Evolutionary conservation across 2,888 invertebrate genomes (phyloP), one percentile per base, ranked within the genome.

Genomic region (Zaprionus lineosus): DNA sequence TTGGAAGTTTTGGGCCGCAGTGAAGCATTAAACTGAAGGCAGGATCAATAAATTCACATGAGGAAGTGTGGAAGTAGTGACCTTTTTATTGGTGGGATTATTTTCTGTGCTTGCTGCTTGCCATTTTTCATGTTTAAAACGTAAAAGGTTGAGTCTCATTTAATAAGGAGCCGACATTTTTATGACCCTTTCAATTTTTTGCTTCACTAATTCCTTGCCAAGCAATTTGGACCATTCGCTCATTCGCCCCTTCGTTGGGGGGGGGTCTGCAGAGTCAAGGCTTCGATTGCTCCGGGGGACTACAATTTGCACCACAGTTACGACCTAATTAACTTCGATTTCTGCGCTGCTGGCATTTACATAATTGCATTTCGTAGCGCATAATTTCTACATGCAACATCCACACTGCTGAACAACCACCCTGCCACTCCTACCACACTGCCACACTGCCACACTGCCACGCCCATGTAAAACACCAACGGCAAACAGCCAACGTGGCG

Each of bases 281-380:
- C 18, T 29, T 9, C 16, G 40, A 52, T 18, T 12, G 39, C 37
- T 36, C 18, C 21, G 28, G 31, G 48, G 73, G 57, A 60, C 61
- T 57, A 58, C 62, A 73, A 74, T 73, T 78, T 66, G 67, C 75
- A 62, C 63, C 70, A 73, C 70, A 71, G 73, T 77, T 72, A 74
- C 65, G 66, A 82, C 77, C 82, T 77, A 82, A 81, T 81, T 81
- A 81, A 82, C 81, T 81, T 81, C 82, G 81, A 81, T 81, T 79
- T 73, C 52, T 61, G 62, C 58, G 43, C 73, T 67, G 62, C 65
- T 55, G 79, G 74, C 82, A 82, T 81, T 82, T 79, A 82, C 82
- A 82, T 81, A 81, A 81, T 82, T 77, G 79, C 79, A 82, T 78
- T 74, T 72, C 50, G 69, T 62, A 36, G 68, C 31, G 60, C 61